phyloP scores from a whole-genome alignment of 92 coral and sea anemone species.

The Hydrozoanthus gracilis region DNA sequence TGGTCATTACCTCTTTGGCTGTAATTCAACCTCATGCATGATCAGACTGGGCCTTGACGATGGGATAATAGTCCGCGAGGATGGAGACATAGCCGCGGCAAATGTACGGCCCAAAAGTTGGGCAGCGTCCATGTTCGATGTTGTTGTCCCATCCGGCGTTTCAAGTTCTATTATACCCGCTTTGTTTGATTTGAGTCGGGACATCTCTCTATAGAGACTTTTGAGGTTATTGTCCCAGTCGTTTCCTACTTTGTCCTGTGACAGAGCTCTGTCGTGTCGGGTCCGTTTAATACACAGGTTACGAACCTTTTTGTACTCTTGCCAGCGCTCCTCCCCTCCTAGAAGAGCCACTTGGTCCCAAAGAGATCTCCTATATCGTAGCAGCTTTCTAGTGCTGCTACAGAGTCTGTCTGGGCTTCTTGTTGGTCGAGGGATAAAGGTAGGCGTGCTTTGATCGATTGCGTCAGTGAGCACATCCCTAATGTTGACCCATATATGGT shows the following conservation, averaged over 20 bases:
- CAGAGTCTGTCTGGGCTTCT: neutral
- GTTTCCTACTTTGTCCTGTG: neutral
- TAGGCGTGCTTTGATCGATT: neutral
- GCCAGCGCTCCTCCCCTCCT: neutral
- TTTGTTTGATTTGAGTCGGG: neutral
- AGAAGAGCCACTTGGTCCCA: neutral
- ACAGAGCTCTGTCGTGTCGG: neutral
- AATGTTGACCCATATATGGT: neutral
- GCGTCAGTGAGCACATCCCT: neutral
- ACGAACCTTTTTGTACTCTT: neutral
- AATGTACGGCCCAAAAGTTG: neutral
- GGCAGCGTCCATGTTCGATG: neutral
- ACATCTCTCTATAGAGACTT: neutral
- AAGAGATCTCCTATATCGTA: neutral
- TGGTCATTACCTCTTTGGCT: neutral
- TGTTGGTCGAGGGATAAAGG: neutral
- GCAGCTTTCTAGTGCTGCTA: neutral
- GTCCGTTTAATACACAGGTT: neutral
- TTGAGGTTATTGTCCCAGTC: neutral
- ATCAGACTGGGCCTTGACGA: neutral
- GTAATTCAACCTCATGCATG: neutral
- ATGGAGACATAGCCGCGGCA: neutral
- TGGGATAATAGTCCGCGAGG: neutral
- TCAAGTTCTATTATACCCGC: neutral
- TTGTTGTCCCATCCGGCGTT: neutral